Evolutionary conservation across 2,797 vertebrate species (phyloP).

Genomic region (Crocidura indochinensis): DNA sequence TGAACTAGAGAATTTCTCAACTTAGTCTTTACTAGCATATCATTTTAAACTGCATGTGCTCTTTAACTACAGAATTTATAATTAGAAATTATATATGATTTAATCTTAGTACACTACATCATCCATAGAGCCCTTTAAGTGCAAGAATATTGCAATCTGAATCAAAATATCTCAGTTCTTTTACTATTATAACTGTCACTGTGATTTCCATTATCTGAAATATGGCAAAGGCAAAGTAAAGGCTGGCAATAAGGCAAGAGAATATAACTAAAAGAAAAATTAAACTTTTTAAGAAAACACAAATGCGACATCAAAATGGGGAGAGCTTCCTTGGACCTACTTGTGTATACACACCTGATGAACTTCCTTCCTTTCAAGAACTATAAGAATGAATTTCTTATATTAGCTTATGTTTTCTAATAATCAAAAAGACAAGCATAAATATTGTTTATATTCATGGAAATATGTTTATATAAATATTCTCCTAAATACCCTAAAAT

Average conservation of each 20-base stretch:
- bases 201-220: constrained; percentile 18
- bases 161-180: background rate
- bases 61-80: constrained; percentile 40
- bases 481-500: constrained; percentile 6
- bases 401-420: background rate
- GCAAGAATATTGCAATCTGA: background rate
- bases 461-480: constrained; percentile 44
- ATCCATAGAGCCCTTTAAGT: background rate
- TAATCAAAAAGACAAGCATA: background rate
- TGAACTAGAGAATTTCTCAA: constrained; percentile 31
- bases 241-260: background rate
- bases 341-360: constrained; percentile 14
- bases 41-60: constrained; percentile 1
- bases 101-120: background rate
- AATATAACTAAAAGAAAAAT: background rate
- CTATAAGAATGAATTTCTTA: background rate
- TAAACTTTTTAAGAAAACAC: background rate
- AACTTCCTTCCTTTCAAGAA: constrained; percentile 18
- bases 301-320: background rate
- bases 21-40: background rate
- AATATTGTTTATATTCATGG: background rate
- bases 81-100: constrained; percentile 15
- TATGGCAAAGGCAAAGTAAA: background rate
- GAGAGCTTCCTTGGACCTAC: background rate
- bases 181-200: background rate